Evolutionary conservation across 2,797 vertebrate species (phyloP), one percentile per base, ranked within the genome.

Genomic region (Catamblyrhynchus diadema): DNA sequence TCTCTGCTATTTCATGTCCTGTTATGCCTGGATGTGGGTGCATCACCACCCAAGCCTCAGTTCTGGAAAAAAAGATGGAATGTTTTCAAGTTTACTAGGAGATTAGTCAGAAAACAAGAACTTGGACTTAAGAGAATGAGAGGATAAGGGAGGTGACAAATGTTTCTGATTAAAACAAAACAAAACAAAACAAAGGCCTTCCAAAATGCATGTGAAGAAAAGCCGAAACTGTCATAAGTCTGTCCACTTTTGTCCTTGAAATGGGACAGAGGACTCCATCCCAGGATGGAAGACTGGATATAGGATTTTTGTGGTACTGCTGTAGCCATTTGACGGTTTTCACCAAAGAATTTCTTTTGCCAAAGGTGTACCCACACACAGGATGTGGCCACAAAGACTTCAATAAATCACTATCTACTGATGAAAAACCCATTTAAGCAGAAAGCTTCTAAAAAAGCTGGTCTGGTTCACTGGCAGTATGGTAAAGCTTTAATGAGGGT

Each of bases 171-270:
- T 32, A 24, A 45, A 30, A 41, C 27, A 60, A 59, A 33, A 4
- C 51, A 9, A 35, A 35, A 35, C 37, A 37, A 86, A 61, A 47
- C 20, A 41, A 61, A 33, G 17, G 21, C 8, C 33, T 47, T 77
- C 47, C 17, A 86, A 69, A 69, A 69, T 10, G 1, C 1, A 0
- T 14, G 8, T 48, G 18, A 81, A 86, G 19, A 71, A 74, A 86
- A 33, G 14, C 23, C 1, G 4, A 81, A 59, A 24, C n/a, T 42
- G 4, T 20, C 2, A 0, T 44, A 54, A 69, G 4, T 3, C 1
- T 54, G 27, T 45, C 32, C 30, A 23, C 13, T 27, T 77, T 73
- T 70, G 56, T 66, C 22, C 42, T 72, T 70, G 33, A 37, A 57
- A 82, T 44, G 10, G 47, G 66, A 50, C 13, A n/a, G 11, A 14